Conservation (phyloP, 2,888 invertebrate species). For the Sphaerophoria rueppellii region DNA sequence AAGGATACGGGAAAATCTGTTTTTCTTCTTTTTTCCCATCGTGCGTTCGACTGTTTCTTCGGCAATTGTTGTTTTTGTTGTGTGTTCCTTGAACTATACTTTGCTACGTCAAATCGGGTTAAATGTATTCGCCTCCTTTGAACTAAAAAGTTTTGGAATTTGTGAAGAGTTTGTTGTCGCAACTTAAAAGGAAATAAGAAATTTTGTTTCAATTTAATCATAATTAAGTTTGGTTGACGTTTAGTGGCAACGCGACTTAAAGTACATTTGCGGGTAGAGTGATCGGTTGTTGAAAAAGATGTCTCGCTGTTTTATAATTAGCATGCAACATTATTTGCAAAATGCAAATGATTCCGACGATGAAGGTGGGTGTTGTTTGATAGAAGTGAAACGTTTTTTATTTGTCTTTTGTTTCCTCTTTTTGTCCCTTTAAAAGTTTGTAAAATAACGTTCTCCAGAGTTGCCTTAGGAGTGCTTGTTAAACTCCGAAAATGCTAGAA, state of each 20-base stretch:
- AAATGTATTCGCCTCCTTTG: constrained; percentile 46
- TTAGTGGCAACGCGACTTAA: constrained; percentile 43
- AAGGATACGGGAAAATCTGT: constrained; percentile 5
- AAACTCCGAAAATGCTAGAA: too few relatives aligned
- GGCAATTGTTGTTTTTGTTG: not conserved
- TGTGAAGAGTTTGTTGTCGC: too few relatives aligned
- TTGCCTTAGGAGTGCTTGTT: too few relatives aligned
- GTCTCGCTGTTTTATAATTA: constrained; percentile 70
- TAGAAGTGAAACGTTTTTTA: too few relatives aligned
- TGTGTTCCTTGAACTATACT: constrained; percentile 8
- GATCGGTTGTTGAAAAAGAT: constrained; percentile 45
- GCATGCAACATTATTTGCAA: constrained; percentile 68
- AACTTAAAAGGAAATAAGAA: too few relatives aligned
- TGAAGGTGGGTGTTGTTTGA: constrained; percentile 43
- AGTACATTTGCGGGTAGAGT: constrained; percentile 6
- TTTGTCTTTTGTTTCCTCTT: too few relatives aligned
- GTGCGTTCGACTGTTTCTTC: constrained; percentile 13
- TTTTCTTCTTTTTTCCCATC: too few relatives aligned
- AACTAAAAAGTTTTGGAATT: not conserved
- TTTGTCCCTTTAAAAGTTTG: too few relatives aligned
- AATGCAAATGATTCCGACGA: constrained; percentile 57
- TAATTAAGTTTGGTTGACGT: constrained; percentile 56
- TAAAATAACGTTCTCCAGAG: too few relatives aligned
- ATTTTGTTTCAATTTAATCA: constrained; percentile 54
- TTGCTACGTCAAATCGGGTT: constrained; percentile 34